These are phyloP conservation scores for Tribolium freemani DNA, from an alignment of 2,888 invertebrate genomes.

Conservation along the genomic window DNA sequence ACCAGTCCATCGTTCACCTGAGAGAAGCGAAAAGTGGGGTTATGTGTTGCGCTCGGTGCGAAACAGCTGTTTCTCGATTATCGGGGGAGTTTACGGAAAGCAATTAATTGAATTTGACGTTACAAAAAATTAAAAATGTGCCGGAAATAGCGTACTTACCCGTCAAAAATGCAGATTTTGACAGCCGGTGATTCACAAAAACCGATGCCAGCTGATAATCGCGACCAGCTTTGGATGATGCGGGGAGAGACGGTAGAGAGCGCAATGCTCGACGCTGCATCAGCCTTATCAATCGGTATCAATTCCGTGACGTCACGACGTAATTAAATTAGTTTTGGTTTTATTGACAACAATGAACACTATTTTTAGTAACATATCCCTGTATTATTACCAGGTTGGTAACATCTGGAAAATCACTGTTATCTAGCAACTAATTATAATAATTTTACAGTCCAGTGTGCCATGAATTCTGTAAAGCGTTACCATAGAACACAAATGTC, in stretches of 20 bases:
- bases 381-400: not conserved
- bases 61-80: not conserved
- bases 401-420: not conserved
- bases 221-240: constrained; percentile 22
- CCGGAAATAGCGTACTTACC: constrained; percentile 17
- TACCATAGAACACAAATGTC: not conserved
- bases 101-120: not conserved
- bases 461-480: not conserved
- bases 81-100: not conserved
- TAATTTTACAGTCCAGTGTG: not conserved
- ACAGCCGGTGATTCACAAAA: constrained; percentile 25
- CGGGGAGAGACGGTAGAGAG: not conserved
- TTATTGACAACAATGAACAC: too few species aligned
- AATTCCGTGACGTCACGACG: constrained; percentile 2
- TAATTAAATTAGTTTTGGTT: not conserved
- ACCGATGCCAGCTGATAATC: constrained; percentile 21
- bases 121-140: not conserved
- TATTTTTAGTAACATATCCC: too few species aligned
- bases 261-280: constrained; percentile 21
- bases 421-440: not conserved
- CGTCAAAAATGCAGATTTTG: constrained; percentile 23
- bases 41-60: not conserved
- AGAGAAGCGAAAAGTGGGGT: constrained; percentile 17
- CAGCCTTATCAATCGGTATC: constrained; percentile 25
- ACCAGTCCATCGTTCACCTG: constrained; percentile 68